Evolutionary conservation across 2,113 vertebrate genomes (phyloP), one percentile per base, ranked within the genome.

Genomic region (Lates calcarifer): DNA sequence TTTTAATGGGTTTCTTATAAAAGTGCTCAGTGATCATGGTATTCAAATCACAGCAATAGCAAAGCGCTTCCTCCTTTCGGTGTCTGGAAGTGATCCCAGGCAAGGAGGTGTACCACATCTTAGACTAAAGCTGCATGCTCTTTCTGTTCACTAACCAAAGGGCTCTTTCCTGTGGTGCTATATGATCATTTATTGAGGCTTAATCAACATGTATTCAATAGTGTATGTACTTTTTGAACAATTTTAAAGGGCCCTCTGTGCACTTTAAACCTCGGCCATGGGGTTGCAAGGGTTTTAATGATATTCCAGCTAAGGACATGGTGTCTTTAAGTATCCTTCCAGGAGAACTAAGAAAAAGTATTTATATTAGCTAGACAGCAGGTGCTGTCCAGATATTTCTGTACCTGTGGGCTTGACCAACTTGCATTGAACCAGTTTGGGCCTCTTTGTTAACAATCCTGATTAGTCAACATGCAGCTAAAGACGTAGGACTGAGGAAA

Each of bases 1-100:
- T 90, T 93, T 95, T 93, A 94, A 93, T 91, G 87, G 94, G 80
- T 67, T 89, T 86, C 94, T 90, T 92, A 93, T 95, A 95, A 95
- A 95, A 94, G 85, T 89, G 75, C 91, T 92, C 90, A 87, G 85
- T 89, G 92, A 95, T 95, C 93, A 91, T 93, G 93, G 90, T 93
- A 92, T 95, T 95, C 86, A 92, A 94, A 94, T 94, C 94, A 94
- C 86, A 90, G 91, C 88, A 75, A 90, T 83, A 81, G 91, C 82
- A 88, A 91, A 91, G 90, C 72, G 71, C 91, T 93, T 95, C 94
- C 93, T 93, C 87, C 73, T 88, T 85, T 85, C 74, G 56, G 83
- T 77, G 89, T 93, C 94, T 96, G 95, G 94, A 95, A 95, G 83
- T 77, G 82, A 93, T 95, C 92, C 92, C 91, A 84, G 87, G 81